A percentile compares a stretch with the other conserved stretches of the same genome.
phyloP scores from a whole-genome alignment of 2,888 invertebrate genomes.

The Oxytorus armatus region DNA sequence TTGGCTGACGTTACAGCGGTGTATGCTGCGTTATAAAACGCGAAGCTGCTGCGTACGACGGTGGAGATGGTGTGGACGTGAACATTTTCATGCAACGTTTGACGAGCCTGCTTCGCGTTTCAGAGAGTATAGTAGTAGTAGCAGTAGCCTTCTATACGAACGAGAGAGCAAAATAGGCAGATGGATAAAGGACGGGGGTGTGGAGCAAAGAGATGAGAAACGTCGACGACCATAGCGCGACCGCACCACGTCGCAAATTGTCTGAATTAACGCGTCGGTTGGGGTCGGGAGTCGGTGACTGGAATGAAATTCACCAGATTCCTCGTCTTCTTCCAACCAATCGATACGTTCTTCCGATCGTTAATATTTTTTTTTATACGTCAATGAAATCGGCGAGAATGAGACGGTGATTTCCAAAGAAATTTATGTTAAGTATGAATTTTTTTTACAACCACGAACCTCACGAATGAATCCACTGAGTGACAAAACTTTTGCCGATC shows the following conservation, averaged over 20 bases:
- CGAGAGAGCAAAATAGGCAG: constrained; percentile 51
- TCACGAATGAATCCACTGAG: background rate
- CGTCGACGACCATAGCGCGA: constrained; percentile 59
- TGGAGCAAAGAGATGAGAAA: constrained; percentile 42
- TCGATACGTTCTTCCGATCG: constrained; percentile 65
- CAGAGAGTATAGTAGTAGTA: constrained; percentile 60
- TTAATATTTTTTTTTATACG: background rate
- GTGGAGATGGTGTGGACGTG: constrained; percentile 29
- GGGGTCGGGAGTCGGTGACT: constrained; percentile 74
- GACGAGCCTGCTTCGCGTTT: constrained; percentile 15
- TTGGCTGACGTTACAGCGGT: background rate
- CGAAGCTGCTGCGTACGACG: constrained; percentile 19
- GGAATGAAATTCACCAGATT: constrained; percentile 57
- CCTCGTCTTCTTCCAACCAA: background rate
- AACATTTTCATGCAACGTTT: too few relatives aligned
- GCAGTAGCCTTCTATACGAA: constrained; percentile 44
- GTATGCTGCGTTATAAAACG: constrained; percentile 4
- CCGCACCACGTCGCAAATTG: constrained; percentile 79
- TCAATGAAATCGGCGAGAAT: background rate
- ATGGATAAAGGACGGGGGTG: constrained; percentile 24
- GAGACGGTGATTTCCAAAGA: background rate
- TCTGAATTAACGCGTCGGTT: constrained; percentile 79
- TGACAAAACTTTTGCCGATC: constrained; percentile 69
- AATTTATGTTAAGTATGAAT: background rate
- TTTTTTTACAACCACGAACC: background rate